Base-by-base conservation (phyloP, 1,140 invertebrate genomes). In the Eciton burchellii region DNA sequence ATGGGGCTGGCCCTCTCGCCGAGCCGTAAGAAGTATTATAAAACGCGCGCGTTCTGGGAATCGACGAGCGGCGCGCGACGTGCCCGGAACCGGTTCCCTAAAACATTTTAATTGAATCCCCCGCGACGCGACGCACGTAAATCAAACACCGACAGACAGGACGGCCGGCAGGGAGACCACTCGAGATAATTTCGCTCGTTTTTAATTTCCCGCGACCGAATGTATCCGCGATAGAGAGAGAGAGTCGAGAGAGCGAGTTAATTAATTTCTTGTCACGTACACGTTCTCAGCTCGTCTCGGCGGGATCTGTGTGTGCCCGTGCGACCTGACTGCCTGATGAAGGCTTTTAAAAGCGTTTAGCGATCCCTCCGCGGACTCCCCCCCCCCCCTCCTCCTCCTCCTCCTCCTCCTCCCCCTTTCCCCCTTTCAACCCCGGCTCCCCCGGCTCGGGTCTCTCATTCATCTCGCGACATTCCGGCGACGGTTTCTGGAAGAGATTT, bases 401-500 rank as follows among this genome's bases (percentile, higher is more conserved):
- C n/a, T n/a, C n/a, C n/a, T 35, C 35, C 35, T 6, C 35, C 6
- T 35, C 6, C 35, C 6, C 35, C 35, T 6, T 35, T 6, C 2
- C 6, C 6, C 35, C 16, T 45, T n/a, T n/a, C n/a, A n/a, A n/a
- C n/a, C n/a, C n/a, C n/a, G n/a, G n/a, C n/a, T n/a, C n/a, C n/a
- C n/a, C n/a, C n/a, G n/a, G n/a, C 26, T 21, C 65, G 9, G 77
- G 70, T 56, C 49, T 59, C 66, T 77, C 70, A 77, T 86, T 77
- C 83, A 82, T 73, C 26, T 84, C 59, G 24, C 60, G 21, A 59
- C 41, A 70, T 82, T 82, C 43, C 54, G 29, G 43, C 66, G 85
- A 84, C 85, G 41, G 35, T 71, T 82, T 60, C 47, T 16, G 65
- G 35, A 74, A 43, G 73, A 76, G 82, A 76, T 72, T 84, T 87